These are phyloP conservation scores for Paracentrotus lividus DNA, from an alignment of 53 echinoderm and acorn worm species.

Conservation along the genomic window DNA sequence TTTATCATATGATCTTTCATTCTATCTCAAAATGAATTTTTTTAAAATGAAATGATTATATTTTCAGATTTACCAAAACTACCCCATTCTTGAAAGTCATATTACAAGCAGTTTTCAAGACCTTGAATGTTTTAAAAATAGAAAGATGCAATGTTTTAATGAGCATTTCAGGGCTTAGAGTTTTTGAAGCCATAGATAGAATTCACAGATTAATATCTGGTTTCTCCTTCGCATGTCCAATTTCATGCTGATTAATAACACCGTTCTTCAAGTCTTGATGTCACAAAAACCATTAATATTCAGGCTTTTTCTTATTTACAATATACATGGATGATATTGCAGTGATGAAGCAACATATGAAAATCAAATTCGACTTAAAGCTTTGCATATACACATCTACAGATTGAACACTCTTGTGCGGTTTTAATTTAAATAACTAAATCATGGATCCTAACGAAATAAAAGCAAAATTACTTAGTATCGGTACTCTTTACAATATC, in stretches of 20 bases:
- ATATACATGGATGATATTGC: slow-evolving; percentile 20
- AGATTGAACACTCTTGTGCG: not conserved
- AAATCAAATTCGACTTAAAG: not conserved
- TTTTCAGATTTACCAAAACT: too few relatives aligned
- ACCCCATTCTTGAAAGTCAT: too few relatives aligned
- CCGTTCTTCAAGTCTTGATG: not conserved
- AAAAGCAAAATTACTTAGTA: not conserved
- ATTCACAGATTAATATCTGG: not conserved
- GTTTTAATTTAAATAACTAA: not conserved
- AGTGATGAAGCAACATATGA: not conserved
- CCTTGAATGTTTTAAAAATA: not conserved
- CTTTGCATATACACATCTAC: not conserved
- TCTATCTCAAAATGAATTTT: too few relatives aligned
- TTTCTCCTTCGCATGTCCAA: not conserved
- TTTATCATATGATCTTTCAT: too few relatives aligned
- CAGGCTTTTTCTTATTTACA: not conserved
- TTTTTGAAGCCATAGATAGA: not conserved
- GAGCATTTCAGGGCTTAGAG: not conserved
- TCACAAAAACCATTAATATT: not conserved
- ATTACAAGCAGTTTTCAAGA: not conserved
- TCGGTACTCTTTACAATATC: not conserved
- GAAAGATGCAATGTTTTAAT: not conserved
- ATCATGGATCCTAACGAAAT: not conserved
- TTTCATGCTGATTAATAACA: not conserved
- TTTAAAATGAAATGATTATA: too few relatives aligned